A percentile compares a stretch with the other conserved stretches of the same genome.
Evolutionary conservation across 2,113 vertebrate genomes (phyloP).

Genomic region (Pygathrix nemaeus): DNA sequence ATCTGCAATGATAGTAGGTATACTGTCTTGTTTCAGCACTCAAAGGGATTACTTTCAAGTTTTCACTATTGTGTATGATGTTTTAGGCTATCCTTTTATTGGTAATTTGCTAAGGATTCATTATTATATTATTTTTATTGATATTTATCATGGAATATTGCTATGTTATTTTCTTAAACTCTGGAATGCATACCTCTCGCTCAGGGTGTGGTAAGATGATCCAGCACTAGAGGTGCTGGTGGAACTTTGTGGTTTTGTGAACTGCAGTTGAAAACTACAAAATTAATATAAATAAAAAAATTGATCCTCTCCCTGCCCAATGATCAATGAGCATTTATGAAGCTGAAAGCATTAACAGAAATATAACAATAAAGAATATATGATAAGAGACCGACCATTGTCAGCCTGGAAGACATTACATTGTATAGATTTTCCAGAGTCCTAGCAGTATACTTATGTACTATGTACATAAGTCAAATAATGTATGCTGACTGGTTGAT

Average conservation of each 20-base stretch:
- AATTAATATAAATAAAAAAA: conserved; percentile 16
- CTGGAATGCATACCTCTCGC: not conserved
- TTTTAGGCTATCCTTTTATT: not conserved
- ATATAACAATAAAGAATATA: not conserved
- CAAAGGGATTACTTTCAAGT: not conserved
- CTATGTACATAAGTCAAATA: not conserved
- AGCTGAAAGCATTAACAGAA: not conserved
- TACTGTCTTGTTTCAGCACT: not conserved
- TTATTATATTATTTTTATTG: not conserved
- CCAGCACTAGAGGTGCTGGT: not conserved
- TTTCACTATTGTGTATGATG: not conserved
- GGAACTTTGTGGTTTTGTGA: not conserved
- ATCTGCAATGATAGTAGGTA: not conserved
- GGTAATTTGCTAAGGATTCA: not conserved
- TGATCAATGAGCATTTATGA: not conserved
- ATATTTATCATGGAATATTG: not conserved
- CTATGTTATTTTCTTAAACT: not conserved
- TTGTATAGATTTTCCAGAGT: not conserved
- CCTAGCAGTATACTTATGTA: not conserved
- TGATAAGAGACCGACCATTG: not conserved
- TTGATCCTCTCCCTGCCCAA: not conserved
- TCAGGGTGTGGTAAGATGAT: not conserved
- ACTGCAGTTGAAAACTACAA: not conserved
- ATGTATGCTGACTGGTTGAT: not conserved
- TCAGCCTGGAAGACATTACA: not conserved